Base-by-base conservation (phyloP, 2,797 vertebrate species). In the Anguilla obscura region DNA sequence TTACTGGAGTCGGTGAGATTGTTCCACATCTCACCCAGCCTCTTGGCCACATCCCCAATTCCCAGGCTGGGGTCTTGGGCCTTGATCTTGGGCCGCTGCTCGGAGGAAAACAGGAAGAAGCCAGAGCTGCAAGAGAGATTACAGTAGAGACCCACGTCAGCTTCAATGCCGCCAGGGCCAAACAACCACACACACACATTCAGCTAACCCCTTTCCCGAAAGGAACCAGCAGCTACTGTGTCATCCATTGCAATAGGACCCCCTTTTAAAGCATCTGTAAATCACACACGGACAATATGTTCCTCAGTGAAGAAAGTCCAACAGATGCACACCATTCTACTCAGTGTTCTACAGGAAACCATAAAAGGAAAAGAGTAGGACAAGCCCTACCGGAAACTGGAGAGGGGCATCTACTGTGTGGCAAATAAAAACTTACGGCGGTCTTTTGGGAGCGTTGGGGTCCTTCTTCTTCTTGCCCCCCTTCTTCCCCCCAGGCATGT, bases 41-140 rank as follows among this genome's bases (percentile, higher is more conserved):
- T 97, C 91, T 97, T 97, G 0, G 97, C 97, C 91, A 97, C 95
- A 0, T 97, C 97, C 10, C 97, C 97, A 8, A 97, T 97, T n/a
- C 96, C 96, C 89, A 97, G 94, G 58, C 96, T 96, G 79, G 97
- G 97, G 90, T 96, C 96, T 90, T 96, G 96, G 84, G 96, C 96
- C 86, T 97, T 97, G 91, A 97, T 97, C 93, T 97, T 97, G 85
- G 97, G 97, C 90, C 96, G 97, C 90, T 97, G 97, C 87, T 97
- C 97, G 12, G 97, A 96, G 90, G 97, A 97, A 93, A 97, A 97
- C n/a, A 97, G 93, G 92, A 97, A 97, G 93, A 97, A 97, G 56
- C 97, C 97, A 92, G 97, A 97, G 91, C 97, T 97, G 89, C 82
- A 4, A 21, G 74, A 16, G 14, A 21, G 0, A 36, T 12, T 4